These are phyloP conservation scores for Coluber constrictor DNA, from an alignment of 2,797 vertebrate genomes.

Conservation along the genomic window DNA sequence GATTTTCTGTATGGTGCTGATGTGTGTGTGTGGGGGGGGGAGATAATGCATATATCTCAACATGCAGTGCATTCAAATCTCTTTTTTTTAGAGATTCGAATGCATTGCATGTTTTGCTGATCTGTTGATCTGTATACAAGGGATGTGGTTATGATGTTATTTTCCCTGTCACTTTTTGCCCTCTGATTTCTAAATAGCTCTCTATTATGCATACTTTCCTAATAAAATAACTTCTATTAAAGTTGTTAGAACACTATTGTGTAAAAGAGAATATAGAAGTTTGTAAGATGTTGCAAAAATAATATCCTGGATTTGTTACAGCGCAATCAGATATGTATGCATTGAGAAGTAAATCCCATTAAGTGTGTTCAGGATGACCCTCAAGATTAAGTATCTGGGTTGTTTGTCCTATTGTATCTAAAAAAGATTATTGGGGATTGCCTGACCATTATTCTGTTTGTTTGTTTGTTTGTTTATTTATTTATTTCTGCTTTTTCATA, in stretches of 20 bases:
- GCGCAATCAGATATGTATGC: background rate
- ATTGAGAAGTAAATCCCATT: background rate
- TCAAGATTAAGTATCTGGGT: background rate
- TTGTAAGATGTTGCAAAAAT: background rate
- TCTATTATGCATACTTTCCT: background rate
- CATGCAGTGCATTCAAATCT: too few species aligned
- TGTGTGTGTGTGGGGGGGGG: too few species aligned
- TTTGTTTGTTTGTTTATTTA: background rate
- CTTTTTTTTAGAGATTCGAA: constrained; percentile 30
- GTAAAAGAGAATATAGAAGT: background rate
- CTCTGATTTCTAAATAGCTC: constrained; percentile 11
- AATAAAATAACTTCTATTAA: background rate
- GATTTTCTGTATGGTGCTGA: background rate
- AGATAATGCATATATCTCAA: too few species aligned
- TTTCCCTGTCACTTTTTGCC: background rate
- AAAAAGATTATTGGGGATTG: background rate
- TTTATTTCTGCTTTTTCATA: constrained; percentile 30
- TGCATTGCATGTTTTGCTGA: background rate
- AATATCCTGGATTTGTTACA: background rate
- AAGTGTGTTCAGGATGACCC: background rate
- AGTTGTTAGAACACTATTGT: background rate
- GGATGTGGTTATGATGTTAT: background rate
- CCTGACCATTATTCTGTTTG: background rate
- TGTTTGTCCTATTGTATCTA: constrained; percentile 17
- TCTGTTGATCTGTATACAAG: constrained; percentile 5